Evolutionary conservation across 2,888 invertebrate genomes (phyloP), one percentile per base, ranked within the genome.

Genomic region (Tachina fera): DNA sequence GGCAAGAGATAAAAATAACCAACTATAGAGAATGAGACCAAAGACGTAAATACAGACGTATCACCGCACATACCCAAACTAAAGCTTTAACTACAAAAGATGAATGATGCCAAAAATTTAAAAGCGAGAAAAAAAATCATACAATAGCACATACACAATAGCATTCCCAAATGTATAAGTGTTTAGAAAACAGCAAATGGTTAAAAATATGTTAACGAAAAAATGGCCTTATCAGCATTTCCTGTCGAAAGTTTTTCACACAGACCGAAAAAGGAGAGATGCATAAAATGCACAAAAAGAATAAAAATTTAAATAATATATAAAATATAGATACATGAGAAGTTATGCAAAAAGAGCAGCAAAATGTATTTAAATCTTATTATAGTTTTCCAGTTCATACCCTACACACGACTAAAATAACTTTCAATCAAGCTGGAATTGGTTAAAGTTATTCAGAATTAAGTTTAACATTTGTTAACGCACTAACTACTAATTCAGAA

Each of bases 221-320:
- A 91, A 90, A 91, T 91, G 91, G 91, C 90, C 92, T 92, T 92
- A 92, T 92, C 92, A 92, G 92, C 90, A 89, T 90, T 91, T 92
- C 92, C 92, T 92, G 92, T 91, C 91, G 92, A 92, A 92, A 92
- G 90, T 92, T 86, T 92, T 92, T 91, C 90, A 90, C 90, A 56
- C 71, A 72, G 74, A 78, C 68, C 61, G 53, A 79, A 75, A 76
- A 71, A 31, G 31, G 31, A 31, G 31, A 31, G 43, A 68, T n/a
- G 31, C 19, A 19, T 60, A 60, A 71, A 60, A 72, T 68, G 63
- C 63, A 65, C 11, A 61, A 80, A 65, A 47, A 61, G 8, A 80
- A 76, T 39, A 14, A 22, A 76, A 76, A 71, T 80, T 84, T 53
- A 53, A 84, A 76, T 71, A 80, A 63, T 71, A 80, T 56, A 75